Evolutionary conservation across 2,888 invertebrate species (phyloP).

Genomic region (Holacanthella duospinosa): DNA sequence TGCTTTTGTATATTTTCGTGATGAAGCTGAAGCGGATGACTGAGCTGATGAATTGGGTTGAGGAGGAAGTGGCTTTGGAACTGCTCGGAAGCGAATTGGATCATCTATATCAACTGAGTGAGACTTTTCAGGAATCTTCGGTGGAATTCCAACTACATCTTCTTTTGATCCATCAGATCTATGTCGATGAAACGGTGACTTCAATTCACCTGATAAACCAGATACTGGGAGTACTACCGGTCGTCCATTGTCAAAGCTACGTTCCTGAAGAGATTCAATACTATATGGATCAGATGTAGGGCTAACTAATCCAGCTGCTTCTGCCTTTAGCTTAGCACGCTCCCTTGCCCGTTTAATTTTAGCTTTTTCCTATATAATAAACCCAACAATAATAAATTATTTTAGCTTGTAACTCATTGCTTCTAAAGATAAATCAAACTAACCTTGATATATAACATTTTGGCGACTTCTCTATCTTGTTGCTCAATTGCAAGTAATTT

Average conservation of each 20-base stretch:
- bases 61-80: constrained; percentile 32
- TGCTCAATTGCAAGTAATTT: constrained; percentile 64
- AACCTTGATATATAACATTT: constrained; percentile 58
- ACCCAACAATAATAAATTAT: neutral
- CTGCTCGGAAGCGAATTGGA: constrained; percentile 30
- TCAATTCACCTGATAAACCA: neutral
- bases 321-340: constrained; percentile 54
- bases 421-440: neutral
- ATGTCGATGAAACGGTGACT: neutral
- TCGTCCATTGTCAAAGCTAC: too few species aligned
- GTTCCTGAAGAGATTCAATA: neutral
- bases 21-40: neutral
- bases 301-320: constrained; percentile 40
- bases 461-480: constrained; percentile 66
- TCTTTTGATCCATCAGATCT: neutral
- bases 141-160: constrained; percentile 13
- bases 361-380: constrained; percentile 51
- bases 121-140: constrained; percentile 23
- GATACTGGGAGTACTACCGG: too few species aligned
- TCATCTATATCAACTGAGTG: constrained; percentile 16
- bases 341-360: constrained; percentile 60
- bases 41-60: constrained; percentile 18
- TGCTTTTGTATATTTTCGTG: neutral
- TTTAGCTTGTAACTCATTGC: neutral
- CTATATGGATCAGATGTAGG: neutral